Percentiles rank a stretch among this genome's conserved stretches.
These are phyloP conservation scores for Rhinoderma darwinii DNA, from an alignment of 2,113 vertebrate genomes.

Conservation along the genomic window DNA sequence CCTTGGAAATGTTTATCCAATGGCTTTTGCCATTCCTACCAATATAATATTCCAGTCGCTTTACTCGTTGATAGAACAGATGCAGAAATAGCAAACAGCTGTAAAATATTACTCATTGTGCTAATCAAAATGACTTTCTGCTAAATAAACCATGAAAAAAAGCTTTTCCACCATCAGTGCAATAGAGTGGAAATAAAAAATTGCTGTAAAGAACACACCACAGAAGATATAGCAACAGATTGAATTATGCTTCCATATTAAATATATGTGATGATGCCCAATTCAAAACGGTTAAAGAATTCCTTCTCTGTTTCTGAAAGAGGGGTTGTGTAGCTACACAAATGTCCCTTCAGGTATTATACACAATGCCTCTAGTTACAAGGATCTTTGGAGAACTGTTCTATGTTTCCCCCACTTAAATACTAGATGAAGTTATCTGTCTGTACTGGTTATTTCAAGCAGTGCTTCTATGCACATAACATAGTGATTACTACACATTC, in stretches of 20 bases:
- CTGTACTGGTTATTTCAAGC: conserved; percentile 54
- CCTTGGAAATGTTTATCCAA: conserved; percentile 61
- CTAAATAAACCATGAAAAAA: conserved; percentile 99
- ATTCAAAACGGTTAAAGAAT: conserved; percentile 71
- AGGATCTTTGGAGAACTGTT: conserved; percentile 59
- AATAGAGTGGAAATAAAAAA: conserved; percentile 83
- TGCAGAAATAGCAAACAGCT: conserved; percentile 89
- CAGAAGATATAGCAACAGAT: conserved; percentile 88
- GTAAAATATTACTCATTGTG: conserved; percentile 90
- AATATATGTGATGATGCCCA: conserved; percentile 67
- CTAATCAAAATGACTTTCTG: conserved; percentile 97
- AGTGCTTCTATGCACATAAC: conserved; percentile 56
- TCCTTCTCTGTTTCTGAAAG: conserved; percentile 66
- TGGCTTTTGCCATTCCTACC: conserved; percentile 71
- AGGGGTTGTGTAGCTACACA: conserved; percentile 61
- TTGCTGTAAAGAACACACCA: conserved; percentile 73
- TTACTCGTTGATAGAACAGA: conserved; percentile 84
- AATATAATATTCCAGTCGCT: conserved; percentile 75
- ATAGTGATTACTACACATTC: conserved; percentile 46
- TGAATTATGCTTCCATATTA: conserved; percentile 74
- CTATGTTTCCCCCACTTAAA: conserved; percentile 62
- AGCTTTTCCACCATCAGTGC: conserved; percentile 88
- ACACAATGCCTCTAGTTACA: conserved; percentile 60
- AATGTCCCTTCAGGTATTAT: conserved; percentile 64
- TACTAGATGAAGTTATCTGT: conserved; percentile 60